Evolutionary conservation across 1,140 invertebrate species (phyloP).

Genomic region (Pogonomyrmex californicus): DNA sequence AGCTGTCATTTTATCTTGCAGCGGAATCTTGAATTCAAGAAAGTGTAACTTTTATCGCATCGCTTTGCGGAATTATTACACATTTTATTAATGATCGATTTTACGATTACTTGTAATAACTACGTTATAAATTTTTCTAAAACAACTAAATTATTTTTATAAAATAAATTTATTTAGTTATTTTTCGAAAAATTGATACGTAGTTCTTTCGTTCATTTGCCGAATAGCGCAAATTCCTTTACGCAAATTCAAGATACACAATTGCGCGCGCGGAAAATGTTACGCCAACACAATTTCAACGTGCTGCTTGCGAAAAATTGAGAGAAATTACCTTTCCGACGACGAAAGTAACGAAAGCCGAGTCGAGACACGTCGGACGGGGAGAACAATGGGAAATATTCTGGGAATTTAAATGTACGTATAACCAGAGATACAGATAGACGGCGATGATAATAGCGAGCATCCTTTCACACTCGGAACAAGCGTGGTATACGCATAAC

Average conservation of each 20-base stretch:
- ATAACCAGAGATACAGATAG: slow-evolving; percentile 7
- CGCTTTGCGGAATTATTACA: no score
- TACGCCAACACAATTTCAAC: not conserved
- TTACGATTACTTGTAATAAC: no score
- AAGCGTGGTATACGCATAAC: slow-evolving; percentile 28
- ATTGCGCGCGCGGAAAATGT: not conserved
- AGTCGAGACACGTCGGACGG: not conserved
- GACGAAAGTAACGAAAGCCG: slow-evolving; percentile 6
- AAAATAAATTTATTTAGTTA: no score
- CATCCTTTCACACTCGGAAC: not conserved
- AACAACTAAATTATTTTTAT: no score
- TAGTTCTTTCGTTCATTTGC: not conserved
- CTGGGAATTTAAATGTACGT: slow-evolving; percentile 29
- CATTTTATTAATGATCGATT: no score
- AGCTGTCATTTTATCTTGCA: not conserved
- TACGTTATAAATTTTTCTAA: no score
- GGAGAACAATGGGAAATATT: not conserved
- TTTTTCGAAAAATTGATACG: no score
- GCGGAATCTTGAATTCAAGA: not conserved
- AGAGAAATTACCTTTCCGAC: slow-evolving; percentile 9
- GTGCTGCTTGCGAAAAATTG: not conserved
- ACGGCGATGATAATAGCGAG: not conserved
- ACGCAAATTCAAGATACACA: not conserved
- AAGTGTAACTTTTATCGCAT: no score
- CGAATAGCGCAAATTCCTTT: not conserved